Evolutionary conservation across 2,797 vertebrate species (phyloP).

Genomic region (Decapterus maruadsi): DNA sequence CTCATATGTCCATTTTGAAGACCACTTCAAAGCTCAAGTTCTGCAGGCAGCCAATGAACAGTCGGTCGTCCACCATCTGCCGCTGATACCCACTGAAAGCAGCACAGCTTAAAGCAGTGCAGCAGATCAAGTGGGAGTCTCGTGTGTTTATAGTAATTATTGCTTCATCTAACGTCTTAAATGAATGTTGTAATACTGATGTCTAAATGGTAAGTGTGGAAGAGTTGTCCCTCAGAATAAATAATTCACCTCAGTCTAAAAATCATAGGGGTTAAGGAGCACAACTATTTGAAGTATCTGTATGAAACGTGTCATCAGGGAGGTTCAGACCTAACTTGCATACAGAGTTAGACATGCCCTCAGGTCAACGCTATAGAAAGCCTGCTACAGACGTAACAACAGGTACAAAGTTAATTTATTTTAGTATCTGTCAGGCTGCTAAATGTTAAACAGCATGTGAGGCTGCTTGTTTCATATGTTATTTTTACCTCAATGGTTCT

Average conservation of each 20-base stretch:
- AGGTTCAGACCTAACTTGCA: too few species aligned
- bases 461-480: too few species aligned
- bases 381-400: too few species aligned
- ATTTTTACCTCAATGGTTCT: too few species aligned
- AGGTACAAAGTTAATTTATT: too few species aligned
- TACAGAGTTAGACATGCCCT: too few species aligned
- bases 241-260: conserved; percentile 6
- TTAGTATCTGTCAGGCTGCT: too few species aligned
- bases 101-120: not conserved
- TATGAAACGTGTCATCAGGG: too few species aligned
- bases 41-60: conserved; percentile 28
- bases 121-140: conserved; percentile 13
- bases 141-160: conserved; percentile 13
- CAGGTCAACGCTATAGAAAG: too few species aligned
- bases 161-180: not conserved
- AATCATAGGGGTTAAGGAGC: too few species aligned
- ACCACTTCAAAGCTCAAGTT: conserved; percentile 47
- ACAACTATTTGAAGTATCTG: too few species aligned
- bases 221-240: conserved; percentile 12
- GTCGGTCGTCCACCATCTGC: conserved; percentile 52
- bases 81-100: conserved; percentile 39
- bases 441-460: too few species aligned
- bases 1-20: conserved; percentile 57
- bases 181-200: not conserved
- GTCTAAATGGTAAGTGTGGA: not conserved